Evolutionary conservation across 2,888 invertebrate genomes (phyloP), one percentile per base, ranked within the genome.

Genomic region (Stenotaenia linearis): DNA sequence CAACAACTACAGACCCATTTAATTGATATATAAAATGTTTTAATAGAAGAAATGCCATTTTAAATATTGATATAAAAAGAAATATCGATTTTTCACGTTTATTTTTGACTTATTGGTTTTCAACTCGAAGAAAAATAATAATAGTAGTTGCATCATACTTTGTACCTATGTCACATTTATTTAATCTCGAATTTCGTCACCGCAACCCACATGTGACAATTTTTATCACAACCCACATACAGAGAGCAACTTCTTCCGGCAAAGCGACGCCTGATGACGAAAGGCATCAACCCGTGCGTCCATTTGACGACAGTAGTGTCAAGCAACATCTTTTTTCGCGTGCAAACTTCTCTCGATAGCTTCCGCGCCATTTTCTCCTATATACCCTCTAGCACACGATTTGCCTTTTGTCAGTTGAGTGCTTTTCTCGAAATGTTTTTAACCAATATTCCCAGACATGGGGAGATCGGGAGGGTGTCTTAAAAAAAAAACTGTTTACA

Each of bases 181-280:
- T 10, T 69, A 69, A 69, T 69, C 69, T 69, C 25, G 25, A n/a
- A 69, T 69, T 69, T 25, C 69, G 69, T 69, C 69, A 69, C 28
- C 69, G 21, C 56, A 56, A 56, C 56, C 40, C 56, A 23, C 56
- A 56, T 56, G 21, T 21, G 18, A 56, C 56, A 56, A 56, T 23
- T 56, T 56, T 56, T 56, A 56, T 56, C 56, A 69, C 69, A 69
- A 25, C 69, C 69, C 69, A 69, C 69, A 28, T 28, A 69, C 28
- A 69, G 12, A 12, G 69, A 69, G 69, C 10, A 25, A 28, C 12
- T 25, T 69, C 69, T 69, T 69, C 69, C 69, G 69, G 69, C 28
- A 69, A 28, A 69, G 69, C 69, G 69, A 69, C 69, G 69, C 69
- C 69, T 69, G 69, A 69, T 69, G 69, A 69, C 69, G 69, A 69